These are phyloP conservation scores for Epirrita christyi DNA, from an alignment of 2,888 invertebrate genomes.

Conservation along the genomic window DNA sequence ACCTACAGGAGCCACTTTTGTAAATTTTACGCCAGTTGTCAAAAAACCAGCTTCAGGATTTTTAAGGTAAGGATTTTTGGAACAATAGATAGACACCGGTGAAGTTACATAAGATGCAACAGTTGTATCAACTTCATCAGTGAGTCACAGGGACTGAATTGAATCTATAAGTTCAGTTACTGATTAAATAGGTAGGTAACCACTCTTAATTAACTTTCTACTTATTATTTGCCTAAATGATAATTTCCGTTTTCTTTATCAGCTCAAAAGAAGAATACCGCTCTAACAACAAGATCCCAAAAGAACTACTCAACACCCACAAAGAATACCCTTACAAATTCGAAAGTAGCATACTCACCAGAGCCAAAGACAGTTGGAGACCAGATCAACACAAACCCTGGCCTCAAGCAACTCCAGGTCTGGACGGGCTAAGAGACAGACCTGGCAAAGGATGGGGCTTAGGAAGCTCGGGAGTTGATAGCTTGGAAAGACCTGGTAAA, in stretches of 20 bases:
- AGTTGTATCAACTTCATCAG: too few species aligned
- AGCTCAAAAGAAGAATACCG: slow-evolving; percentile 56
- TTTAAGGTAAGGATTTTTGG: slow-evolving; percentile 49
- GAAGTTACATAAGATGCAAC: too few species aligned
- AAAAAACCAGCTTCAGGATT: slow-evolving; percentile 55
- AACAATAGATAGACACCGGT: too few species aligned
- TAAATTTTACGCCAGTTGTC: slow-evolving; percentile 44
- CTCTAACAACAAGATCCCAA: slow-evolving; percentile 49
- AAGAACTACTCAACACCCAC: slow-evolving; percentile 46
- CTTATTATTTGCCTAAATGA: not conserved
- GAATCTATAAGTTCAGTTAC: too few species aligned
- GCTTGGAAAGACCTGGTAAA: slow-evolving; percentile 22
- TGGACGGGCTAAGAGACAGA: slow-evolving; percentile 10
- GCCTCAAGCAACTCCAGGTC: slow-evolving; percentile 21
- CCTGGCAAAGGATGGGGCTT: slow-evolving; percentile 12
- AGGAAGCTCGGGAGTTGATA: slow-evolving; percentile 4
- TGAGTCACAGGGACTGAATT: too few species aligned
- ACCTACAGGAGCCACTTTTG: slow-evolving; percentile 44
- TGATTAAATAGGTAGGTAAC: too few species aligned
- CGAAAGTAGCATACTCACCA: slow-evolving; percentile 51
- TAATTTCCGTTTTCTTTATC: slow-evolving; percentile 22
- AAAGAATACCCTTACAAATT: slow-evolving; percentile 64
- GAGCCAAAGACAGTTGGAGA: slow-evolving; percentile 51
- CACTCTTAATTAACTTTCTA: too few species aligned
- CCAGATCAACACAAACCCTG: slow-evolving; percentile 22